phyloP scores from a whole-genome alignment of 1,140 invertebrate genomes.

The Lycorma delicatula region DNA sequence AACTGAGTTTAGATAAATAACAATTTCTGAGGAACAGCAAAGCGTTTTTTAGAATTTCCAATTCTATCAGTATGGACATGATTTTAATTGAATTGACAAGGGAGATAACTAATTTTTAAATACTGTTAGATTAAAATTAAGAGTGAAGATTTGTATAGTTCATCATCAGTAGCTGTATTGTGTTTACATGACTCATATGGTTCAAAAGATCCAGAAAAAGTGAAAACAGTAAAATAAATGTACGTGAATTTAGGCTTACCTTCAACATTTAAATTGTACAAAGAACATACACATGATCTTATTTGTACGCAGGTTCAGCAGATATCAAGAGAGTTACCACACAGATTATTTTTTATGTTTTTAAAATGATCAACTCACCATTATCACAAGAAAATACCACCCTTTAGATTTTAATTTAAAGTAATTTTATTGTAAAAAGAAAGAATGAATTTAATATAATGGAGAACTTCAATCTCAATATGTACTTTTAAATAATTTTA shows the following conservation, averaged over 20 bases:
- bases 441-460: no score
- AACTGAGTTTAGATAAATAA: no score
- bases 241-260: slow-evolving; percentile 71
- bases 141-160: no score
- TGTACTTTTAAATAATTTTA: no score
- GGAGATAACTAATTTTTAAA: no score
- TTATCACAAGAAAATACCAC: neutral
- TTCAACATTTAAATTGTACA: slow-evolving; percentile 68
- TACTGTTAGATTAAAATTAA: no score
- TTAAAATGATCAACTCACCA: slow-evolving; percentile 46
- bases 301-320: slow-evolving; percentile 75
- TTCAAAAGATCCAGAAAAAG: slow-evolving; percentile 51
- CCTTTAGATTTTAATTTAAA: neutral
- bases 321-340: slow-evolving; percentile 67
- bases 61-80: no score
- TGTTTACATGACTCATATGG: slow-evolving; percentile 63
- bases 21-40: no score
- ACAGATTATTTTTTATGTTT: slow-evolving; percentile 70
- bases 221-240: slow-evolving; percentile 61
- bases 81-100: no score
- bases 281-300: slow-evolving; percentile 73
- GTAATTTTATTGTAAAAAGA: neutral
- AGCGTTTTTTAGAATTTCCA: no score
- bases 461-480: no score
- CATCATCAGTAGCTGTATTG: no score